Percentiles rank a stretch among this genome's conserved stretches.
phyloP scores from a whole-genome alignment of 2,888 invertebrate genomes.

The Elgonia sp. region DNA sequence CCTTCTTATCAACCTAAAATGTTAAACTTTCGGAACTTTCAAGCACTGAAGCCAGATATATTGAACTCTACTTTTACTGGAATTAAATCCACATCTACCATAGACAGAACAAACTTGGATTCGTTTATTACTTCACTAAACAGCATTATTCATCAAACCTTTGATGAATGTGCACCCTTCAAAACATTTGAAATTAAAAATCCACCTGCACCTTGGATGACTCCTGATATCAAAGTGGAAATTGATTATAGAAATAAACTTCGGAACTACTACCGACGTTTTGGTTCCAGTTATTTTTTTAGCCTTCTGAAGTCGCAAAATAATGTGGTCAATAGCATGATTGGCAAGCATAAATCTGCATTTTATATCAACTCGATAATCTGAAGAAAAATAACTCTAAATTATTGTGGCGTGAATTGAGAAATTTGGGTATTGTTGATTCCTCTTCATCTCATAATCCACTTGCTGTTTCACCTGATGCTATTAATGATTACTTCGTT shows the following conservation, averaged over 20 bases:
- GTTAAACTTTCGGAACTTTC: not conserved
- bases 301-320: not conserved
- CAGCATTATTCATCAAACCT: not conserved
- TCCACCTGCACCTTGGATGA: slow-evolving; percentile 9
- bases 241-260: slow-evolving; percentile 5
- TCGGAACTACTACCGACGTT: not conserved
- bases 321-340: not conserved
- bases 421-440: not conserved
- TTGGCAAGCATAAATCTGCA: not conserved
- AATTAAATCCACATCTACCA: too few relatives aligned
- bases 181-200: not conserved
- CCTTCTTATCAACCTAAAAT: too few relatives aligned
- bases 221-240: not conserved
- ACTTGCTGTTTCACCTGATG: not conserved
- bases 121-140: not conserved
- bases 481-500: slow-evolving; percentile 4
- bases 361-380: not conserved
- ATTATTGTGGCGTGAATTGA: not conserved
- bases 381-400: not conserved
- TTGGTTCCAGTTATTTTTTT: not conserved
- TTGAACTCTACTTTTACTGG: too few relatives aligned
- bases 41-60: not conserved
- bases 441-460: not conserved
- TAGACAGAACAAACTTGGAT: not conserved
- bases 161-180: slow-evolving; percentile 3